phyloP scores from a whole-genome alignment of 1,140 invertebrate species.

The Thereuonema tuberculata region DNA sequence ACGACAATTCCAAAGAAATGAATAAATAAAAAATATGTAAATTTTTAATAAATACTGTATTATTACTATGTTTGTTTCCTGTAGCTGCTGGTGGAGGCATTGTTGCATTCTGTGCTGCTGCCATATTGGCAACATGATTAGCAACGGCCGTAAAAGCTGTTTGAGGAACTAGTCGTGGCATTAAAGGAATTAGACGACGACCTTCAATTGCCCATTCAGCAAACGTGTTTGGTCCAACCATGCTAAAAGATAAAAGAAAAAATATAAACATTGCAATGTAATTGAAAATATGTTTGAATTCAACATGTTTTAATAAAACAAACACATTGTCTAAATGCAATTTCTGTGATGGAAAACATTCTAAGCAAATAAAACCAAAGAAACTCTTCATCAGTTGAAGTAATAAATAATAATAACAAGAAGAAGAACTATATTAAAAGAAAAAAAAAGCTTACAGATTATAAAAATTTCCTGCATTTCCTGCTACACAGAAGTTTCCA shows the following conservation, averaged over 20 bases:
- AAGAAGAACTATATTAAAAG: too few relatives aligned
- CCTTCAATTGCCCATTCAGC: constrained; percentile 78
- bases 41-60: neutral
- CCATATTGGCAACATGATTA: constrained; percentile 45
- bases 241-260: constrained; percentile 40
- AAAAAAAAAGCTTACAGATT: too few relatives aligned
- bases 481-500: too few relatives aligned
- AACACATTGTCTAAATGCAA: constrained; percentile 5
- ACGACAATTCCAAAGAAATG: neutral
- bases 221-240: constrained; percentile 60
- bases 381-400: too few relatives aligned
- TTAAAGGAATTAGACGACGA: constrained; percentile 57
- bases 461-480: too few relatives aligned
- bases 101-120: constrained; percentile 36
- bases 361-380: too few relatives aligned
- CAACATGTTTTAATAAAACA: too few relatives aligned
- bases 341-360: too few relatives aligned
- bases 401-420: too few relatives aligned
- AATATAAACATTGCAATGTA: neutral
- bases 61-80: constrained; percentile 3
- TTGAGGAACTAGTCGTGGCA: constrained; percentile 63
- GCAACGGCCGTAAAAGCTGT: constrained; percentile 70
- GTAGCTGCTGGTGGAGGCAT: constrained; percentile 28
- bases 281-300: too few relatives aligned
- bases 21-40: neutral